A percentile compares a stretch with the other conserved stretches of the same genome.
phyloP scores from a whole-genome alignment of 2,797 vertebrate genomes.

The Malacoctenus gilli region DNA sequence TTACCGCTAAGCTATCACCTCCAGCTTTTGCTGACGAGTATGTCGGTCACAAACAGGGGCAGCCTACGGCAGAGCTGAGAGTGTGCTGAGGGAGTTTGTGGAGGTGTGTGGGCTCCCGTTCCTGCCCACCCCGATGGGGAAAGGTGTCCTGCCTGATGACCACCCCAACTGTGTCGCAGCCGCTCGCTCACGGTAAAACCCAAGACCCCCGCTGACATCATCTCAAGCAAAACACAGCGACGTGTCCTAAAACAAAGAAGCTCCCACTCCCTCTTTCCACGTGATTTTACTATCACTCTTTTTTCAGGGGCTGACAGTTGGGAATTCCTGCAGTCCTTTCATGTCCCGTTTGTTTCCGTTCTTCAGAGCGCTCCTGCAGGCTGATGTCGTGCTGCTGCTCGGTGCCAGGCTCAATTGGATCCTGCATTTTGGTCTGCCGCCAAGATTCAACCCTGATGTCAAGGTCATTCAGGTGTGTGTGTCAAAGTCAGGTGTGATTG shows the following conservation, averaged over 20 bases:
- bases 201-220: no score
- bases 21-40: no score
- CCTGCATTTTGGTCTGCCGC: constrained; percentile 94
- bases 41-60: constrained; percentile 84
- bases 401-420: constrained; percentile 98
- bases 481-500: no score
- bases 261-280: no score
- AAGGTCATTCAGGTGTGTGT: constrained; percentile 91
- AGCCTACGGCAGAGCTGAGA: constrained; percentile 89
- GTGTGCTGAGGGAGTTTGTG: constrained; percentile 84
- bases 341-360: no score
- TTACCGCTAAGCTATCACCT: no score
- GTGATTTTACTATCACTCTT: no score
- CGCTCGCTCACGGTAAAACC: constrained; percentile 89
- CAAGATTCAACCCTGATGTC: constrained; percentile 88
- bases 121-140: constrained; percentile 97
- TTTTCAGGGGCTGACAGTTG: no score
- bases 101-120: constrained; percentile 88
- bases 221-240: no score
- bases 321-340: background rate
- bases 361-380: constrained; percentile 90
- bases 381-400: constrained; percentile 91
- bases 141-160: constrained; percentile 92
- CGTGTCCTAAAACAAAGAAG: no score
- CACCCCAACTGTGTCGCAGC: constrained; percentile 92